Conservation (phyloP, 1,140 invertebrate genomes). For the Luehdorfia chinensis region DNA sequence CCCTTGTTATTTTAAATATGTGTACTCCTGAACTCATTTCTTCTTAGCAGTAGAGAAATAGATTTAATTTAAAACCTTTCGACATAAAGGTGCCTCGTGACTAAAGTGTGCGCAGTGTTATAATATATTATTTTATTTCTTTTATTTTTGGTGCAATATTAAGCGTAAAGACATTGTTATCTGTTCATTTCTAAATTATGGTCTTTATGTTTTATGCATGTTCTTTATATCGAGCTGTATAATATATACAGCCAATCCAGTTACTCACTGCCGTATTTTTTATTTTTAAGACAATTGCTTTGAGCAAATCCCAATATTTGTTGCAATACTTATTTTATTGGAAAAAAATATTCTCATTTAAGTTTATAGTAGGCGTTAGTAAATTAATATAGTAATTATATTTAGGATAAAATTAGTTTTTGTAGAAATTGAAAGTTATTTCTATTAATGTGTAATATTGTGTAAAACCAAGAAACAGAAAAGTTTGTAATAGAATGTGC, state of each 20-base stretch:
- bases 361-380: slow-evolving; percentile 17
- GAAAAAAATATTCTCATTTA: slow-evolving; percentile 37
- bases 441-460: no score
- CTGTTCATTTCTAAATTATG: background rate
- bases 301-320: slow-evolving; percentile 48
- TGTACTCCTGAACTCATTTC: no score
- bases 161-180: slow-evolving; percentile 1
- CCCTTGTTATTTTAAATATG: no score
- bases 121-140: no score
- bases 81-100: no score
- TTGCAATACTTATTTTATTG: slow-evolving; percentile 55
- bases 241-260: slow-evolving; percentile 45
- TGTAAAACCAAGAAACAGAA: no score
- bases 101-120: no score
- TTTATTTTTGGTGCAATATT: slow-evolving; percentile 11
- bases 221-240: slow-evolving; percentile 24
- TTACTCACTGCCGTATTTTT: slow-evolving; percentile 59
- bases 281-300: slow-evolving; percentile 50
- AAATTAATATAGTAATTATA: background rate
- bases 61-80: no score
- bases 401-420: background rate
- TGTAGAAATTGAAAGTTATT: no score
- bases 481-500: no score
- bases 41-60: no score
- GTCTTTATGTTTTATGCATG: slow-evolving; percentile 39